Conservation (phyloP, 2,888 invertebrate genomes). For the Apodemia hepburni region DNA sequence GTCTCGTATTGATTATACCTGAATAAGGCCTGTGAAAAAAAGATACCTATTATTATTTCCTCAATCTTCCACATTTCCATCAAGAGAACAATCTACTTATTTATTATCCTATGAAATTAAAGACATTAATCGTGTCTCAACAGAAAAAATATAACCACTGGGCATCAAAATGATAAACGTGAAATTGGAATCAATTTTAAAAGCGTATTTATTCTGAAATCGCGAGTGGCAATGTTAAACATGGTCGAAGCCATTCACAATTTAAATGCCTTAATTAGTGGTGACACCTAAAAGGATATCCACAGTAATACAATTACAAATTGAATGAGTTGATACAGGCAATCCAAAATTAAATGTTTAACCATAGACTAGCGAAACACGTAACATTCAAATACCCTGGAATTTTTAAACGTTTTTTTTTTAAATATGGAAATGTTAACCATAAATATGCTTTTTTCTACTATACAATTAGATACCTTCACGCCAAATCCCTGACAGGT, state of each 20-base stretch:
- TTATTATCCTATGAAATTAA: no score
- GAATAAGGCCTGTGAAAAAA: no score
- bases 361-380: neutral
- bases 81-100: no score
- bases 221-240: neutral
- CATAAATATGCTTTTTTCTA: no score
- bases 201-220: neutral
- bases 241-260: neutral
- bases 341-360: neutral
- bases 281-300: constrained; percentile 1
- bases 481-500: no score
- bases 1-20: no score
- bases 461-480: no score
- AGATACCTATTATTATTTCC: no score
- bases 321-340: neutral
- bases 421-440: no score
- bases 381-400: neutral
- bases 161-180: neutral
- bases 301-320: neutral
- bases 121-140: no score
- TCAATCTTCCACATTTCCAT: no score
- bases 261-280: constrained; percentile 4
- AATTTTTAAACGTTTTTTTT: no score
- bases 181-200: neutral
- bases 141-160: neutral